phyloP scores from a whole-genome alignment of 2,113 vertebrate species.

The Periophthalmodon schlosseri region DNA sequence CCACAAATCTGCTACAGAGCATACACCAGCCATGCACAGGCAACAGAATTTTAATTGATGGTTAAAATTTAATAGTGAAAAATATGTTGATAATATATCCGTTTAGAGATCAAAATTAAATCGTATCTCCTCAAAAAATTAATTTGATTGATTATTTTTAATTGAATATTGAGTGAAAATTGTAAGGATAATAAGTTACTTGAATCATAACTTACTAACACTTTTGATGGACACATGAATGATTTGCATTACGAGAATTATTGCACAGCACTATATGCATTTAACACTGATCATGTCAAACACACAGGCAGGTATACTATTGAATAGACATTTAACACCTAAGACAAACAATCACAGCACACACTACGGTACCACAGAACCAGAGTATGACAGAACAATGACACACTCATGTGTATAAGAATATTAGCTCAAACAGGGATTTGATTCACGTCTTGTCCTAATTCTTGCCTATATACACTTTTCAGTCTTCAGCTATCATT shows the following conservation, averaged over 20 bases:
- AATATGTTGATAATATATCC: not conserved
- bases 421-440: not conserved
- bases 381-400: slow-evolving; percentile 3
- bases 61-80: not conserved
- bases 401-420: slow-evolving; percentile 11
- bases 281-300: slow-evolving; percentile 11
- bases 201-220: too few relatives aligned
- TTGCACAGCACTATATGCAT: slow-evolving; percentile 23
- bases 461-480: not conserved
- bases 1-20: slow-evolving; percentile 6
- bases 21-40: slow-evolving; percentile 8
- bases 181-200: not conserved
- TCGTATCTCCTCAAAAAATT: not conserved
- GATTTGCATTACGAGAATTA: slow-evolving; percentile 8
- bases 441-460: not conserved
- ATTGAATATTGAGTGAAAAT: not conserved
- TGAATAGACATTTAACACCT: slow-evolving; percentile 17
- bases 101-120: not conserved
- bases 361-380: slow-evolving; percentile 15
- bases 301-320: slow-evolving; percentile 1
- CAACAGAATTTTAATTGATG: not conserved
- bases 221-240: slow-evolving; percentile 1
- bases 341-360: slow-evolving; percentile 7
- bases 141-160: not conserved
- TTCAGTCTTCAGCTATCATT: not conserved